These are phyloP conservation scores for Idris sp. DNA, from an alignment of 1,140 invertebrate genomes.

Conservation along the genomic window DNA sequence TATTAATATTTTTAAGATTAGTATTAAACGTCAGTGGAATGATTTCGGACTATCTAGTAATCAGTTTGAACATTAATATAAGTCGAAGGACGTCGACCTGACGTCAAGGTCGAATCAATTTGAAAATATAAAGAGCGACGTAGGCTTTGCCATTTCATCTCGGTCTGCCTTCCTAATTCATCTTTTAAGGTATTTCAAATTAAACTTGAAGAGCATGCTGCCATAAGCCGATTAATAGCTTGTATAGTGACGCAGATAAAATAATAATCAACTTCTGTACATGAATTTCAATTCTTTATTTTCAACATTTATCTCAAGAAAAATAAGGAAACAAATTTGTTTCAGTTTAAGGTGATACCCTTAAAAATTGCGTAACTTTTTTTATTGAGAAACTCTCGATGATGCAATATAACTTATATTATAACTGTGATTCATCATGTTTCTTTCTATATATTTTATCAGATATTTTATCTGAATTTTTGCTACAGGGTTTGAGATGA, in stretches of 20 bases:
- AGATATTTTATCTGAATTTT: too few species aligned
- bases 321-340: too few species aligned
- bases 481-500: too few species aligned
- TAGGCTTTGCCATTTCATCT: conserved; percentile 29
- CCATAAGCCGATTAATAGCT: conserved; percentile 61
- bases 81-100: conserved; percentile 52
- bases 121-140: conserved; percentile 54
- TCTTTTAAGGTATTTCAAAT: conserved; percentile 55
- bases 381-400: too few species aligned
- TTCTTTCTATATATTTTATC: too few species aligned
- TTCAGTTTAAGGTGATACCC: too few species aligned
- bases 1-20: conserved; percentile 52
- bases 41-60: conserved; percentile 50
- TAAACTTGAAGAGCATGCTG: conserved; percentile 47
- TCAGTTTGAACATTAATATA: conserved; percentile 49
- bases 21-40: conserved; percentile 40
- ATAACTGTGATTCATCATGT: too few species aligned
- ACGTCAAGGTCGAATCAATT: conserved; percentile 59
- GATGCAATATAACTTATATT: too few species aligned
- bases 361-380: too few species aligned
- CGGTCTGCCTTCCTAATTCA: conserved; percentile 48
- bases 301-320: too few species aligned
- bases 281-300: too few species aligned
- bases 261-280: too few species aligned
- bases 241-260: conserved; percentile 50